phyloP scores from a whole-genome alignment of 1,140 invertebrate genomes.

The Eriosoma lanigerum region DNA sequence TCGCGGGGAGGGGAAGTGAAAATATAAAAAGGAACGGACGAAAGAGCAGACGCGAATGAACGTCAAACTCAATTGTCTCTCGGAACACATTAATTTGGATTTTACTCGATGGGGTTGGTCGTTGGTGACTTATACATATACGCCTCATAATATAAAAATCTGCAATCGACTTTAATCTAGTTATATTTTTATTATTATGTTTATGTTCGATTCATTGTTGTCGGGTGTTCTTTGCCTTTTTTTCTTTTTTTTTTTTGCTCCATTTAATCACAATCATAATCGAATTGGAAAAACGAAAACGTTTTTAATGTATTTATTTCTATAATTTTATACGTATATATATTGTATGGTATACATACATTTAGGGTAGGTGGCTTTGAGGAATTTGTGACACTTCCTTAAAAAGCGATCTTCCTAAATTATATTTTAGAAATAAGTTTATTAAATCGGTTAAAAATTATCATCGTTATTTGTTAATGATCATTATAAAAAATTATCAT shows the following conservation, averaged over 20 bases:
- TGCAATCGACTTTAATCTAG: not conserved
- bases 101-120: slow-evolving; percentile 13
- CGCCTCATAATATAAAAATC: not conserved
- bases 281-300: not conserved
- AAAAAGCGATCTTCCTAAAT: too few relatives aligned
- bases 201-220: not conserved
- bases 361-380: too few relatives aligned
- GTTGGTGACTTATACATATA: not conserved
- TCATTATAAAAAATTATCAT: too few relatives aligned
- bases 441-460: too few relatives aligned
- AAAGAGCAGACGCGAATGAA: slow-evolving; percentile 10
- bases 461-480: too few relatives aligned
- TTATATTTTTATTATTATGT: slow-evolving; percentile 16
- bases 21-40: slow-evolving; percentile 10
- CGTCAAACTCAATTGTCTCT: slow-evolving; percentile 33
- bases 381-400: too few relatives aligned
- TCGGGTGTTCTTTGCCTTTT: not conserved
- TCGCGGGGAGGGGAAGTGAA: not conserved
- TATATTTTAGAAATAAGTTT: too few relatives aligned
- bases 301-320: too few relatives aligned
- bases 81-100: slow-evolving; percentile 29
- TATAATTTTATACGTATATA: too few relatives aligned
- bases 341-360: too few relatives aligned
- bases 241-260: not conserved
- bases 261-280: slow-evolving; percentile 34